Evolutionary conservation across 2,113 vertebrate genomes (phyloP).

Genomic region (Setophaga petechia): DNA sequence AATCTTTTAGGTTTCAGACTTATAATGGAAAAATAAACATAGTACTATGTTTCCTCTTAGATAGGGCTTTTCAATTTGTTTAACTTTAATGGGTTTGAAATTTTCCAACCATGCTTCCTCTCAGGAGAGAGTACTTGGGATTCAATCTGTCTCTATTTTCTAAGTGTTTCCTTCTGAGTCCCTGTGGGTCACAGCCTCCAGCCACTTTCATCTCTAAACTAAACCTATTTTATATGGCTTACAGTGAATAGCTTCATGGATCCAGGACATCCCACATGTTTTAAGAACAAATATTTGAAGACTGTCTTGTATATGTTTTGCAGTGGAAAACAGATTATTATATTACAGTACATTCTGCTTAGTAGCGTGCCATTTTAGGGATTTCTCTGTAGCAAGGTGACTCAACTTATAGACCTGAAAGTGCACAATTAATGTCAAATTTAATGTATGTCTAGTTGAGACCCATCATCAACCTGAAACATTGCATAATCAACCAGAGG

Average conservation of each 20-base stretch:
- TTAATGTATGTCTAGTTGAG: not conserved
- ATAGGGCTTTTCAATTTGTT: conserved; percentile 67
- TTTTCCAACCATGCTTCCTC: conserved; percentile 48
- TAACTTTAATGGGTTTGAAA: conserved; percentile 61
- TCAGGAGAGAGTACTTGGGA: conserved; percentile 47
- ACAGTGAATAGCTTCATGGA: not conserved
- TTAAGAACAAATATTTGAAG: conserved; percentile 38
- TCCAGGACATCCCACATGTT: conserved; percentile 33
- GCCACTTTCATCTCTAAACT: conserved; percentile 32
- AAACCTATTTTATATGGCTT: conserved; percentile 15
- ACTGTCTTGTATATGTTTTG: not conserved
- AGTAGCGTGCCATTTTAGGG: not conserved
- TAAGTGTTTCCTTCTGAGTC: conserved; percentile 56
- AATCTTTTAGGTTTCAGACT: conserved; percentile 58
- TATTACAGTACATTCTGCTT: not conserved
- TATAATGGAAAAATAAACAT: conserved; percentile 73
- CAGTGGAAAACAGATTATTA: conserved; percentile 22
- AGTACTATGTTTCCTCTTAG: conserved; percentile 68
- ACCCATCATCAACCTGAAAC: not conserved
- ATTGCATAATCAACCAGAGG: not conserved
- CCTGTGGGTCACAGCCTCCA: conserved; percentile 24
- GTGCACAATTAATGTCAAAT: conserved; percentile 13
- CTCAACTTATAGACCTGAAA: not conserved
- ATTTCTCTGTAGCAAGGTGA: not conserved
- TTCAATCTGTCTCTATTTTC: conserved; percentile 52